Conservation (phyloP, 2,113 vertebrate genomes). For the Centrocercus urophasianus region DNA sequence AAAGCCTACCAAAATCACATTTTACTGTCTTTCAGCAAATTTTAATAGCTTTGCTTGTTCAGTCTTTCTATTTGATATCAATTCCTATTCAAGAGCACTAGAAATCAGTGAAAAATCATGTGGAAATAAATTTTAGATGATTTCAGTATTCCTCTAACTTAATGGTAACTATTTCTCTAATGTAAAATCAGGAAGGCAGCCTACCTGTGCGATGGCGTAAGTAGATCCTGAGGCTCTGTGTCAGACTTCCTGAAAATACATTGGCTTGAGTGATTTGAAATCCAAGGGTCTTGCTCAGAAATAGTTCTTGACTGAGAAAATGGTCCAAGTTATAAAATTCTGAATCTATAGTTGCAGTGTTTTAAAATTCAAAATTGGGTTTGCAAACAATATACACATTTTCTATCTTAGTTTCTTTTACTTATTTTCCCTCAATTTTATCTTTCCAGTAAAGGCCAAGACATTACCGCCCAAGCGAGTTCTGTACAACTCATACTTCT, state of each 20-base stretch:
- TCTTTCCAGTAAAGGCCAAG: background rate
- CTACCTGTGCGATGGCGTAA: constrained; percentile 64
- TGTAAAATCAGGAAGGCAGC: background rate
- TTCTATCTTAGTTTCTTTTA: background rate
- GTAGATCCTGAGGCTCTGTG: constrained; percentile 56
- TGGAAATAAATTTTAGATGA: background rate
- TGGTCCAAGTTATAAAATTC: constrained; percentile 55
- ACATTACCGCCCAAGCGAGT: background rate
- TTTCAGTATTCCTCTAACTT: background rate
- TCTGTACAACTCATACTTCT: background rate
- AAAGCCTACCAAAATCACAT: background rate
- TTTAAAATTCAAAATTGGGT: background rate
- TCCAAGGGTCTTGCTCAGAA: constrained; percentile 61
- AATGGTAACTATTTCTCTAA: background rate
- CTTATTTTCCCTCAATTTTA: background rate
- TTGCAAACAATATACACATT: background rate
- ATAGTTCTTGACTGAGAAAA: constrained; percentile 72
- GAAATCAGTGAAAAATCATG: background rate
- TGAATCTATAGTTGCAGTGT: background rate
- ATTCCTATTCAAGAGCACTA: background rate
- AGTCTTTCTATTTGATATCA: background rate
- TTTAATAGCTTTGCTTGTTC: background rate
- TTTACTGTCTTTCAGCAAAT: background rate
- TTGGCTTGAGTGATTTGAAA: constrained; percentile 32
- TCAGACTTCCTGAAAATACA: constrained; percentile 27